Base-by-base conservation (phyloP, 2,888 invertebrate genomes). In the Drosophila melanosoma region DNA sequence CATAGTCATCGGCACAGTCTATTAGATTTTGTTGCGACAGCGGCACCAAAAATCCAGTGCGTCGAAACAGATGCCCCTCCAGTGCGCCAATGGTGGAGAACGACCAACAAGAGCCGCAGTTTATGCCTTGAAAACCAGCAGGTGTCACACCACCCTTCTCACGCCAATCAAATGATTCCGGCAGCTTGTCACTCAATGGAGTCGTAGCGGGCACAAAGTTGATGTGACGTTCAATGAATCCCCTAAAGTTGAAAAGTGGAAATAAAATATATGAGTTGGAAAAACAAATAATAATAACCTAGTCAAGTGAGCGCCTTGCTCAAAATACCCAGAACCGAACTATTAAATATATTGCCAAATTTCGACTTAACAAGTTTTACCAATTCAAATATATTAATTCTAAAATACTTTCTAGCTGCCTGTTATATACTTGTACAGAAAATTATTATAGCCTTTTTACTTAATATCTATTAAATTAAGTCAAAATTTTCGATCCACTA, bases 1-100 rank as follows among this genome's bases (percentile, higher is more conserved):
- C 92, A 60, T 92, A 92, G 32, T 88, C 87, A n/a, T 90, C 89
- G 38, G 92, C 91, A 66, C 93, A 93, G 70, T 93, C 93, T 7
- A 93, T 87, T 48, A 93, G 75, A 69, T 93, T 92, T 71, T 93
- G 93, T 48, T 91, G 91, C 1, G 93, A 93, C 3, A 93, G 81
- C 3, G 93, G 91, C 3, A 91, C 90, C 32, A 93, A 74, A 7
- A 91, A 65, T 0, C 92, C 92, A 1, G 91, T 93, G 60, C 91
- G 93, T 60, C 91, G 88, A 75, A 85, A 93, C 11, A 90, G 83
- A 82, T 92, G 90, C 0, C 92, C 92, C 71, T 93, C 93, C 7
- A 93, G 67, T 0, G 92, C 83, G 0, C 90, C 92, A 12, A 89
- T 87, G 7, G 91, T 90, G 36, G 92, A 82, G 48, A 93, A 92